Percentiles rank a stretch among this genome's conserved stretches.
These are phyloP conservation scores for Berghia stephanieae DNA, from an alignment of 1,140 invertebrate species.

Conservation along the genomic window DNA sequence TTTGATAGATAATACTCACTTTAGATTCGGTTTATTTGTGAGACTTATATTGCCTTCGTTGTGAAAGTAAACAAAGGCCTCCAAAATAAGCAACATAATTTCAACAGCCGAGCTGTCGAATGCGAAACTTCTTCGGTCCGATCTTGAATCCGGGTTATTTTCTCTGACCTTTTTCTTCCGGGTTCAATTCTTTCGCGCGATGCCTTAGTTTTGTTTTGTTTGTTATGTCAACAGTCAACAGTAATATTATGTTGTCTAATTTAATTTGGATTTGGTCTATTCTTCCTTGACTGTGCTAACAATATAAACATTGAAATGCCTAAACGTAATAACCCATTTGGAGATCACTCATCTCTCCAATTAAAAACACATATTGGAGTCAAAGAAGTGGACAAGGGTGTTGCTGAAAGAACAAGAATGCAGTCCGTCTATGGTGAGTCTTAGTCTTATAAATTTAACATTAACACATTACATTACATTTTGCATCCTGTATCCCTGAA, in stretches of 20 bases:
- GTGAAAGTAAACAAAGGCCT: too few relatives aligned
- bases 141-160: too few relatives aligned
- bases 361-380: slow-evolving; percentile 8
- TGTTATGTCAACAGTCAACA: background rate
- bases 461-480: too few relatives aligned
- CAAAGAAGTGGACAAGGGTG: slow-evolving; percentile 8
- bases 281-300: background rate
- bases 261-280: background rate
- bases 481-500: too few relatives aligned
- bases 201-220: background rate
- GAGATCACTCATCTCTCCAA: slow-evolving; percentile 22
- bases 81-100: too few relatives aligned
- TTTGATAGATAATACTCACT: too few relatives aligned
- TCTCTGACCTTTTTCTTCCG: too few relatives aligned
- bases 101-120: too few relatives aligned
- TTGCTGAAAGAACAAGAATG: background rate
- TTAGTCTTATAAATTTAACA: too few relatives aligned
- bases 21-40: too few relatives aligned
- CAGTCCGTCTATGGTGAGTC: slow-evolving; percentile 25
- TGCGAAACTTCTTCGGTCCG: too few relatives aligned
- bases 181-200: background rate
- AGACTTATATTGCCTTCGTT: too few relatives aligned
- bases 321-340: slow-evolving; percentile 22
- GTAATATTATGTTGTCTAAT: background rate
- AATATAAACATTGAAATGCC: slow-evolving; percentile 8